Percentiles rank a stretch among this genome's conserved stretches.
These are phyloP conservation scores for Platycnemis pennipes DNA, from an alignment of 2,888 invertebrate genomes.

Conservation along the genomic window DNA sequence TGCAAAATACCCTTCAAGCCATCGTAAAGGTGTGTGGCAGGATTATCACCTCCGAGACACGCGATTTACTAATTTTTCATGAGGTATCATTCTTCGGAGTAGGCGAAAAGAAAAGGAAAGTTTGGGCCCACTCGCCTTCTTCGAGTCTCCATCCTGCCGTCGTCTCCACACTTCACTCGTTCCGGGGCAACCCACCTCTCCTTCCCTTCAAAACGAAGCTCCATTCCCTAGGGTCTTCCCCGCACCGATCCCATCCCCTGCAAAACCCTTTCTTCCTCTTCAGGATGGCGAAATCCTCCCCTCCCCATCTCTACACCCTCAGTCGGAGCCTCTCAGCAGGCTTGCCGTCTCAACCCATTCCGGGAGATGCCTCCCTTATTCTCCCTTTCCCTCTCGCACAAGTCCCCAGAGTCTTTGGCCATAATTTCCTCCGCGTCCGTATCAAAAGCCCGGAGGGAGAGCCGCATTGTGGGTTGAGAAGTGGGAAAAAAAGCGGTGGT, in stretches of 20 bases:
- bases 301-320: too few species aligned
- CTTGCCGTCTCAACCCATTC: too few species aligned
- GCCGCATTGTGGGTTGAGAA: neutral
- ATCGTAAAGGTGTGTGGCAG: too few species aligned
- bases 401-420: neutral
- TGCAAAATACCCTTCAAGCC: too few species aligned
- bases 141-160: neutral
- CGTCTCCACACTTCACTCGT: neutral
- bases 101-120: neutral
- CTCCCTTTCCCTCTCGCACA: neutral
- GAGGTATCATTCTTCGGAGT: neutral
- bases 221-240: neutral
- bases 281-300: too few species aligned
- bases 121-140: neutral
- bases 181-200: neutral
- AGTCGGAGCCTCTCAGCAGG: too few species aligned
- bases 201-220: neutral
- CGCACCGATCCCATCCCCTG: neutral
- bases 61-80: neutral
- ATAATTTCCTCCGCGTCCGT: neutral
- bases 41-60: neutral
- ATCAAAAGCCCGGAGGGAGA: slow-evolving; percentile 3
- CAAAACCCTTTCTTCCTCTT: neutral
- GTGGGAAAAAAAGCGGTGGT: neutral
- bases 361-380: neutral